These are phyloP conservation scores for Melieria omissa DNA, from an alignment of 2,888 invertebrate genomes.

Conservation along the genomic window DNA sequence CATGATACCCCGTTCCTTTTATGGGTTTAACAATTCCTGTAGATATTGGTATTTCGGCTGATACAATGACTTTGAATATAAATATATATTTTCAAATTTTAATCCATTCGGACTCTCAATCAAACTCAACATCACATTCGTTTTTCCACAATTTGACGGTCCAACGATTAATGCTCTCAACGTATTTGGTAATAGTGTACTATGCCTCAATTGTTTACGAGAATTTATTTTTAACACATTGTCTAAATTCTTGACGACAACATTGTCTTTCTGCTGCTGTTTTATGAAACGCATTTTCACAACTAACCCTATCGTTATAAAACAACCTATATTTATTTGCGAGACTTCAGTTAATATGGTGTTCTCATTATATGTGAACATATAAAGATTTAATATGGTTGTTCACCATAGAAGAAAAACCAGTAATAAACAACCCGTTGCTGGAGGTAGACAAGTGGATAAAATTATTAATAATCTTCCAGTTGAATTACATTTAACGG, in stretches of 20 bases:
- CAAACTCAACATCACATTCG: constrained; percentile 56
- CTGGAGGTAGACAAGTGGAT: too few species aligned
- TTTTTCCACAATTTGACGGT: constrained; percentile 61
- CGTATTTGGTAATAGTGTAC: constrained; percentile 50
- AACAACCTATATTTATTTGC: constrained; percentile 14
- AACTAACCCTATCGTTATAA: constrained; percentile 12
- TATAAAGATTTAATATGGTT: background rate
- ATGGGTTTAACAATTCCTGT: constrained; percentile 43
- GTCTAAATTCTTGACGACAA: constrained; percentile 10
- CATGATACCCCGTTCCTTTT: constrained; percentile 35
- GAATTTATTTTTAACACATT: background rate
- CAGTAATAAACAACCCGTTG: too few species aligned
- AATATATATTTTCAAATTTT: constrained; percentile 60
- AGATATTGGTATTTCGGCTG: constrained; percentile 49
- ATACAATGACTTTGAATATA: constrained; percentile 54
- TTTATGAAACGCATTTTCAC: constrained; percentile 33
- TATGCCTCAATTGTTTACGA: constrained; percentile 42
- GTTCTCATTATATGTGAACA: background rate
- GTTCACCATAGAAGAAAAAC: too few species aligned
- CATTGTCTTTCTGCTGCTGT: constrained; percentile 18
- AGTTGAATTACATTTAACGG: too few species aligned
- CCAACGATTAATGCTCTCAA: constrained; percentile 53
- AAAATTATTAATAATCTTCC: too few species aligned
- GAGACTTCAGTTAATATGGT: background rate
- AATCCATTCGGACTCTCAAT: constrained; percentile 56